These are phyloP conservation scores for Lasius fuliginosus DNA, from an alignment of 2,888 invertebrate genomes.

Conservation along the genomic window DNA sequence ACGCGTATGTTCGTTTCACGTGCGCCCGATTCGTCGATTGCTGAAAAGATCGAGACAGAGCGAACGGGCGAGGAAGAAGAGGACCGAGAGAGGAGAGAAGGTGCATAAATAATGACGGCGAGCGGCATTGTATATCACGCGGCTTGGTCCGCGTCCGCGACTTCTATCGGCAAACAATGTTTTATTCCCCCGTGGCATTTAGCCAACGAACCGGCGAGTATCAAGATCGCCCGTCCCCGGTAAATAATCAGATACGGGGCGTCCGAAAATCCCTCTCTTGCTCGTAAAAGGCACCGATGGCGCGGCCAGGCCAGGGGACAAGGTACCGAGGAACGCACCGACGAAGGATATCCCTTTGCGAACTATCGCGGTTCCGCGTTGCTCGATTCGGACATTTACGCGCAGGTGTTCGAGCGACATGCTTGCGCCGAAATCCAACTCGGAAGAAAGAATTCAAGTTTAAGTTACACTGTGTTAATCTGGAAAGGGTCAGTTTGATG, in stretches of 20 bases:
- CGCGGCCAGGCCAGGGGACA: conserved; percentile 34
- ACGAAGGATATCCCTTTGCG: not conserved
- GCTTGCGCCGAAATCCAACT: conserved; percentile 19
- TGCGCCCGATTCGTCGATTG: conserved; percentile 46
- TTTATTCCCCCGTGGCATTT: conserved; percentile 76
- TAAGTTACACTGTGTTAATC: not conserved
- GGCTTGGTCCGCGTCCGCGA: conserved; percentile 37
- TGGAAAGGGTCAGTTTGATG: not conserved
- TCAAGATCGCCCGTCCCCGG: conserved; percentile 77
- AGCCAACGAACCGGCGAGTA: conserved; percentile 71
- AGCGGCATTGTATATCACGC: conserved; percentile 66
- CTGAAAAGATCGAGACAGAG: conserved; percentile 26
- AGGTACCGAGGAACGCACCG: conserved; percentile 21
- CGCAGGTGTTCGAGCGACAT: conserved; percentile 30
- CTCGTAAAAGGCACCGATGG: conserved; percentile 59
- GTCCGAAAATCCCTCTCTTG: conserved; percentile 70
- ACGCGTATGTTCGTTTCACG: conserved; percentile 26
- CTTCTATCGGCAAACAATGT: conserved; percentile 75
- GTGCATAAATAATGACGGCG: conserved; percentile 65
- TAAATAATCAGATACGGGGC: conserved; percentile 77
- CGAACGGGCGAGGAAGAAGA: not conserved
- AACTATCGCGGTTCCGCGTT: conserved; percentile 40
- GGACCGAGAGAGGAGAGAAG: conserved; percentile 19
- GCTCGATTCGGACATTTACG: not conserved
- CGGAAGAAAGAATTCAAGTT: conserved; percentile 8